These are phyloP conservation scores for Diadegma fenestrale DNA, from an alignment of 2,888 invertebrate genomes.

Conservation along the genomic window DNA sequence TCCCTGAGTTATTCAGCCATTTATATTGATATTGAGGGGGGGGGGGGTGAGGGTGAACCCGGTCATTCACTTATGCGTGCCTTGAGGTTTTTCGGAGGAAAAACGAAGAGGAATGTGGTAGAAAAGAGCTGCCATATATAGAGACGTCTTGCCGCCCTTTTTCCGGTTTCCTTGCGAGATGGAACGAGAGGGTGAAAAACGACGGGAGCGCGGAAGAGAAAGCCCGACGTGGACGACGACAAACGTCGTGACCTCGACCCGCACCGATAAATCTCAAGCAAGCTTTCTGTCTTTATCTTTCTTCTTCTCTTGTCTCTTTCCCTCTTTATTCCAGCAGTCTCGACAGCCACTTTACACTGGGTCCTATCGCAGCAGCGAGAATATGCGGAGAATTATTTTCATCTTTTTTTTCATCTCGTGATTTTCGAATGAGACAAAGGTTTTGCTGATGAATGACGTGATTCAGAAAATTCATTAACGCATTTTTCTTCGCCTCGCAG, in stretches of 20 bases:
- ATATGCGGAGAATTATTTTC: slow-evolving; percentile 11
- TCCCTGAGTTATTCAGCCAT: slow-evolving; percentile 59
- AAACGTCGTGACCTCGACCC: slow-evolving; percentile 69
- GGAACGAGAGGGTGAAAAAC: slow-evolving; percentile 44
- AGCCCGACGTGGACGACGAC: slow-evolving; percentile 68
- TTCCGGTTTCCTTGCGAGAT: neutral
- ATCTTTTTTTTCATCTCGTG: slow-evolving; percentile 15
- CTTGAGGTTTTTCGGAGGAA: slow-evolving; percentile 39
- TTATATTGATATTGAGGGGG: slow-evolving; percentile 61
- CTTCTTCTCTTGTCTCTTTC: neutral
- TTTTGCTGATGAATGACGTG: slow-evolving; percentile 4
- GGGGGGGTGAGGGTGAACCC: slow-evolving; percentile 30
- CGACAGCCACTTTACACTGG: slow-evolving; percentile 41
- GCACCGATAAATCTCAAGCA: slow-evolving; percentile 66
- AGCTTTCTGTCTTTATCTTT: slow-evolving; percentile 20
- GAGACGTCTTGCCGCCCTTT: slow-evolving; percentile 57
- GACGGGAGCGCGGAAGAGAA: slow-evolving; percentile 51
- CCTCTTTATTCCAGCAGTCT: slow-evolving; percentile 27
- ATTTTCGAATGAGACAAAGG: slow-evolving; percentile 8
- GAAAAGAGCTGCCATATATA: slow-evolving; percentile 55
- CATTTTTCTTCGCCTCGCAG: neutral
- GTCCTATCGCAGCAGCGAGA: neutral
- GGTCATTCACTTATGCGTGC: slow-evolving; percentile 65
- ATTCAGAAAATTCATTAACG: neutral
- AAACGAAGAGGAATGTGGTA: slow-evolving; percentile 54